phyloP scores from a whole-genome alignment of 1,140 invertebrate species.

The Oedothorax gibbosus region DNA sequence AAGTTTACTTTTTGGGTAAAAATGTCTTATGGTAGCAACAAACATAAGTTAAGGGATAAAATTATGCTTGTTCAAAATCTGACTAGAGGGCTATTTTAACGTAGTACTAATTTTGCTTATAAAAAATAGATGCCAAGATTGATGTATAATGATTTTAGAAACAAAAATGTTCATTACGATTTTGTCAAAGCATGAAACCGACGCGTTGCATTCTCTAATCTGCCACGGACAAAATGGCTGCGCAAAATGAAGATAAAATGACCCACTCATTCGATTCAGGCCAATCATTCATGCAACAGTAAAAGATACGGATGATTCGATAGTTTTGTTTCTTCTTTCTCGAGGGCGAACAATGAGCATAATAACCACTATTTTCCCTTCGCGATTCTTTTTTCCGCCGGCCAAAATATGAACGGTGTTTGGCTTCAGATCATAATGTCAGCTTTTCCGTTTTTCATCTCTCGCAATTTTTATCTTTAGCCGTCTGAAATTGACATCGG shows the following conservation, averaged over 20 bases:
- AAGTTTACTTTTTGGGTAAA: too few relatives aligned
- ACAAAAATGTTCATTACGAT: not conserved
- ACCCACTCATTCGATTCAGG: slow-evolving; percentile 37
- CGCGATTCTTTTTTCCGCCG: not conserved
- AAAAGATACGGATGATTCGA: slow-evolving; percentile 53
- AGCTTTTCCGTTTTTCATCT: slow-evolving; percentile 1
- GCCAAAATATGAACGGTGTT: not conserved
- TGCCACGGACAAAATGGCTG: slow-evolving; percentile 30
- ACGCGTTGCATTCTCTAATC: slow-evolving; percentile 33
- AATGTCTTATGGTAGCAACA: too few relatives aligned
- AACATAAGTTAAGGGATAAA: too few relatives aligned
- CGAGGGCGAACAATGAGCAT: slow-evolving; percentile 40
- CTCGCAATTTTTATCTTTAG: not conserved
- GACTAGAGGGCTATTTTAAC: too few relatives aligned
- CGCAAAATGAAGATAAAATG: slow-evolving; percentile 55
- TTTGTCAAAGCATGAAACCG: slow-evolving; percentile 13
- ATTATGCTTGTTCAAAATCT: too few relatives aligned
- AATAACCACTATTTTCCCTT: slow-evolving; percentile 50
- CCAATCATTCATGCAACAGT: slow-evolving; percentile 49
- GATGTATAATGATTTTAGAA: not conserved
- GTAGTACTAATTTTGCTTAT: not conserved
- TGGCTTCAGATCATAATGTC: slow-evolving; percentile 30
- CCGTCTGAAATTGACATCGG: too few relatives aligned
- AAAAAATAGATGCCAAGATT: not conserved
- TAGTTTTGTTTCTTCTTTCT: slow-evolving; percentile 18